Percentiles rank a stretch among this genome's conserved stretches.
These are phyloP conservation scores for Aphidoletes aphidimyza DNA, from an alignment of 2,888 invertebrate species.

Conservation along the genomic window DNA sequence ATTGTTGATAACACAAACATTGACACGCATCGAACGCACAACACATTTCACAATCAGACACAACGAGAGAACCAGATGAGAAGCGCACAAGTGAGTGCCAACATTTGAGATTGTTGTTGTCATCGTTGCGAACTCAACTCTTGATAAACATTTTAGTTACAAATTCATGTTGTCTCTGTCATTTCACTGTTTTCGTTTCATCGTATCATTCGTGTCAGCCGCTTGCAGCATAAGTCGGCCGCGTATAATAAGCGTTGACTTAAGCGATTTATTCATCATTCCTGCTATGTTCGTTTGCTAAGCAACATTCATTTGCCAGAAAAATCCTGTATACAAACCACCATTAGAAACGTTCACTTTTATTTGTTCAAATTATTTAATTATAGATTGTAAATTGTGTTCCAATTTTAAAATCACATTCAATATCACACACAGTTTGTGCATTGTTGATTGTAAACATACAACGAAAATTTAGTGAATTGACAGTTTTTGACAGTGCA, in stretches of 20 bases:
- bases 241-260: constrained; percentile 16
- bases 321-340: background rate
- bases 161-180: background rate
- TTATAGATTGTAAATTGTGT: background rate
- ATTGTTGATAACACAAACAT: constrained; percentile 36
- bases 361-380: background rate
- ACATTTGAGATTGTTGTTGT: background rate
- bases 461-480: background rate
- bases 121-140: constrained; percentile 32
- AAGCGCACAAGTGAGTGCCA: background rate
- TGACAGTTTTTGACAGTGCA: background rate
- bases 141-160: constrained; percentile 29
- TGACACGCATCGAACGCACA: background rate
- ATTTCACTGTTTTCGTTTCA: background rate
- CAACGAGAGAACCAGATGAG: background rate
- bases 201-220: background rate
- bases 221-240: background rate
- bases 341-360: background rate
- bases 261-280: constrained; percentile 24
- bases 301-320: background rate
- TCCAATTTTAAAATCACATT: background rate
- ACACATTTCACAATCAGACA: background rate
- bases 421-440: background rate
- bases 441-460: background rate
- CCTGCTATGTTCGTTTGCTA: background rate